Conservation (phyloP, 2,113 vertebrate genomes). For the Pelodiscus sinensis region DNA sequence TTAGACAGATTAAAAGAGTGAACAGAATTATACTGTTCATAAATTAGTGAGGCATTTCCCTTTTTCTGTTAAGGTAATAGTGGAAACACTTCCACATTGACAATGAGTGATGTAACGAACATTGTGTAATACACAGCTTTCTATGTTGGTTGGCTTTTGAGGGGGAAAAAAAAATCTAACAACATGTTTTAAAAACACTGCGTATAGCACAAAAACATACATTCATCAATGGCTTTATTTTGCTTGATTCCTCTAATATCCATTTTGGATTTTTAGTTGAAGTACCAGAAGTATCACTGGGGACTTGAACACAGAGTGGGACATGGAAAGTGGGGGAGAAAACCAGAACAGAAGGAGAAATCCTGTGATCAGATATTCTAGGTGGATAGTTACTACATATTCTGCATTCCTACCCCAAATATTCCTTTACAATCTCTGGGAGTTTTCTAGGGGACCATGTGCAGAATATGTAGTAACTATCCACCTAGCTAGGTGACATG, state of each 20-base stretch:
- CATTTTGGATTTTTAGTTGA: background rate
- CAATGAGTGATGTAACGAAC: background rate
- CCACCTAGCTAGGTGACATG: rapidly evolving
- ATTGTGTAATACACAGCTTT: conserved; percentile 38
- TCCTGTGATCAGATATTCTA: background rate
- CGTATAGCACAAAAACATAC: background rate
- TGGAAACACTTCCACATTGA: conserved; percentile 57
- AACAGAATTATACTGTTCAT: conserved; percentile 24
- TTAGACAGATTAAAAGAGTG: conserved; percentile 32
- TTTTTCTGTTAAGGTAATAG: conserved; percentile 17
- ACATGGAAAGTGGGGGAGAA: background rate
- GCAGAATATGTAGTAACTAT: background rate
- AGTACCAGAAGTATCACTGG: background rate
- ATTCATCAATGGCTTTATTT: background rate
- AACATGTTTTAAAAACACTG: background rate
- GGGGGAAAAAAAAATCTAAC: conserved; percentile 38
- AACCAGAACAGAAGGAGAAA: background rate
- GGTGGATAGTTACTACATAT: rapidly evolving
- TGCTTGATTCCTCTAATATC: background rate
- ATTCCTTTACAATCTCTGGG: background rate
- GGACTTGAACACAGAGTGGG: background rate
- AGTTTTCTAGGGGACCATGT: background rate
- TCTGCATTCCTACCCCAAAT: background rate
- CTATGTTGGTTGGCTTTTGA: conserved; percentile 58
- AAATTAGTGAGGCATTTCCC: conserved; percentile 45